phyloP scores from a whole-genome alignment of 2,888 invertebrate genomes.

The Prenolepis imparis region DNA sequence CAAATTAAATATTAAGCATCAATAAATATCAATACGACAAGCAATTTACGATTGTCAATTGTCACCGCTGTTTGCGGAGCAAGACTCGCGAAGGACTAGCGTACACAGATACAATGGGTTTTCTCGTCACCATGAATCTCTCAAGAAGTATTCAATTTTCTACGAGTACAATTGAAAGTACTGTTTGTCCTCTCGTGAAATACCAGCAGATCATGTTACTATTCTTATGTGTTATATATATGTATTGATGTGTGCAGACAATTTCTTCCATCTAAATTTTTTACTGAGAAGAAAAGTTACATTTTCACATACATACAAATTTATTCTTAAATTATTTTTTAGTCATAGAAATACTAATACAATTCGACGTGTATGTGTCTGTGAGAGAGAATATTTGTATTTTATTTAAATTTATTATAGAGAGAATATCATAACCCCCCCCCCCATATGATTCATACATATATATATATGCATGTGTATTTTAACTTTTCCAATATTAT shows the following conservation, averaged over 20 bases:
- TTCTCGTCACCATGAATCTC: slow-evolving; percentile 10
- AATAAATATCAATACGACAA: background rate
- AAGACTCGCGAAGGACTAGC: slow-evolving; percentile 3
- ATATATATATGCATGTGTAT: background rate
- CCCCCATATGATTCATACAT: background rate
- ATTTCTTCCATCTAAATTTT: background rate
- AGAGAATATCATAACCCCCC: background rate
- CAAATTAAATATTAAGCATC: background rate
- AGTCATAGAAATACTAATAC: background rate
- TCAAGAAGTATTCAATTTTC: slow-evolving; percentile 42
- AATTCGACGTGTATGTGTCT: background rate
- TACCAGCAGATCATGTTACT: slow-evolving; percentile 7
- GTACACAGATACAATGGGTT: slow-evolving; percentile 30
- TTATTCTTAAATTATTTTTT: background rate
- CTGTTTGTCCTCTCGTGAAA: slow-evolving; percentile 32
- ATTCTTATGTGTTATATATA: slow-evolving; percentile 12
- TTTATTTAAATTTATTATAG: background rate
- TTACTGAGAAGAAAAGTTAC: background rate
- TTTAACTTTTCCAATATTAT: slow-evolving; percentile 1
- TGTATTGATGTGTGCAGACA: background rate
- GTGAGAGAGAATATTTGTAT: background rate
- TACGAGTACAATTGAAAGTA: slow-evolving; percentile 14
- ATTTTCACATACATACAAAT: background rate
- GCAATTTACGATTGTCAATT: slow-evolving; percentile 22
- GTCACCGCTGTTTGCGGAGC: slow-evolving; percentile 6